Percentiles rank a stretch among this genome's conserved stretches.
Evolutionary conservation across 1,140 invertebrate species (phyloP).

Genomic region (Tetramorium alpestre): DNA sequence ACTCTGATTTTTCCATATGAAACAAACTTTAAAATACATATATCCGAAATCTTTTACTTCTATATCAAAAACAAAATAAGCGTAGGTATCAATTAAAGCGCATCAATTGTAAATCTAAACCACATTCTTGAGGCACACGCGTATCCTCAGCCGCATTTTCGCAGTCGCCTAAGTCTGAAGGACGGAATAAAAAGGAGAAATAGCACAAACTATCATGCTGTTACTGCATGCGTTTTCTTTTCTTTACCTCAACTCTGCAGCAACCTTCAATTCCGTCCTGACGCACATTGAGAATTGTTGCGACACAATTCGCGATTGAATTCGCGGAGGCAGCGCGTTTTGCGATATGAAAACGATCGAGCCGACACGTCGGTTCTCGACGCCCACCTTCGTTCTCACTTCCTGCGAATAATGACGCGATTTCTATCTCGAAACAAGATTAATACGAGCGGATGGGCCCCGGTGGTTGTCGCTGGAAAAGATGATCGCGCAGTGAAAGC

Average conservation of each 20-base stretch:
- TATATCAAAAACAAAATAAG: background rate
- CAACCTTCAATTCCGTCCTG: constrained; percentile 33
- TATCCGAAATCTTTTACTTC: background rate
- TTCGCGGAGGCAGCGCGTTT: constrained; percentile 31
- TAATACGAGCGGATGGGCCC: constrained; percentile 52
- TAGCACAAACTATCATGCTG: background rate
- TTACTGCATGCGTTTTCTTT: background rate
- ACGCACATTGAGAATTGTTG: constrained; percentile 39
- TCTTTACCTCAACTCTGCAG: background rate
- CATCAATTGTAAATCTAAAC: background rate
- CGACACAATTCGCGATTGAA: constrained; percentile 44
- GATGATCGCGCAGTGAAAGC: constrained; percentile 69
- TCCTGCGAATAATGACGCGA: constrained; percentile 77
- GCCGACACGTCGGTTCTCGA: constrained; percentile 33
- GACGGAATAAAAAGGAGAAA: constrained; percentile 12
- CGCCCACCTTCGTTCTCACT: constrained; percentile 76
- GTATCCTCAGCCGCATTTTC: background rate
- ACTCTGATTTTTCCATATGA: background rate
- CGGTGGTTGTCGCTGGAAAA: constrained; percentile 30
- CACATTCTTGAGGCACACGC: background rate
- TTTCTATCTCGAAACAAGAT: constrained; percentile 70
- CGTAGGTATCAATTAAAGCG: background rate
- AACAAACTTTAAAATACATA: background rate
- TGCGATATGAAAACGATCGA: constrained; percentile 49
- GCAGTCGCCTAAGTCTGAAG: background rate